Evolutionary conservation across 1,140 invertebrate species (phyloP).

Genomic region (Ridgeia piscesae): DNA sequence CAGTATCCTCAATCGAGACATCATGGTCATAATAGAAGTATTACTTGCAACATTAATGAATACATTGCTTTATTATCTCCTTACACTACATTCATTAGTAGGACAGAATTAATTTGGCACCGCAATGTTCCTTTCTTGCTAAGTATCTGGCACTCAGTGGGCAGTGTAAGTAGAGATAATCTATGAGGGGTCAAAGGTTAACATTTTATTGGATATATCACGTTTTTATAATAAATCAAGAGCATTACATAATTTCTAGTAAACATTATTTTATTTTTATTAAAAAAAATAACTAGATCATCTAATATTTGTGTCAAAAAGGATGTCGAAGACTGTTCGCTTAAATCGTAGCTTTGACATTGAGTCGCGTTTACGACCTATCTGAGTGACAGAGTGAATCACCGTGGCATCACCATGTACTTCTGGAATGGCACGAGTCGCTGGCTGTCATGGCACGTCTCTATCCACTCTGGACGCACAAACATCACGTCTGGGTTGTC

Average conservation of each 20-base stretch:
- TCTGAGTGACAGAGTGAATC: not conserved
- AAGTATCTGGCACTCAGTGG: not conserved
- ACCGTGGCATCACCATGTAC: not conserved
- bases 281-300: too few species aligned
- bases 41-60: not conserved
- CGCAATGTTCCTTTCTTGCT: not conserved
- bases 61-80: not conserved
- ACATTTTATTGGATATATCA: too few species aligned
- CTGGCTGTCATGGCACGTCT: constrained; percentile 49
- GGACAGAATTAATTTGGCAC: not conserved
- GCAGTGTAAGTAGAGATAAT: too few species aligned
- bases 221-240: too few species aligned
- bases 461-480: constrained; percentile 57
- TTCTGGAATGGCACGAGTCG: constrained; percentile 48
- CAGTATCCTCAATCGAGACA: not conserved
- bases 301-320: too few species aligned
- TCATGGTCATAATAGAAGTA: not conserved
- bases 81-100: not conserved
- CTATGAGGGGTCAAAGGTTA: too few species aligned
- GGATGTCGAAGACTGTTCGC: too few species aligned
- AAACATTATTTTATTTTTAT: too few species aligned
- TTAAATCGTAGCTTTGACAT: not conserved
- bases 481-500: constrained; percentile 56
- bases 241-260: too few species aligned
- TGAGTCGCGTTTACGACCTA: not conserved